Conservation (phyloP, 2,797 vertebrate genomes). For the Notolabrus celidotus region DNA sequence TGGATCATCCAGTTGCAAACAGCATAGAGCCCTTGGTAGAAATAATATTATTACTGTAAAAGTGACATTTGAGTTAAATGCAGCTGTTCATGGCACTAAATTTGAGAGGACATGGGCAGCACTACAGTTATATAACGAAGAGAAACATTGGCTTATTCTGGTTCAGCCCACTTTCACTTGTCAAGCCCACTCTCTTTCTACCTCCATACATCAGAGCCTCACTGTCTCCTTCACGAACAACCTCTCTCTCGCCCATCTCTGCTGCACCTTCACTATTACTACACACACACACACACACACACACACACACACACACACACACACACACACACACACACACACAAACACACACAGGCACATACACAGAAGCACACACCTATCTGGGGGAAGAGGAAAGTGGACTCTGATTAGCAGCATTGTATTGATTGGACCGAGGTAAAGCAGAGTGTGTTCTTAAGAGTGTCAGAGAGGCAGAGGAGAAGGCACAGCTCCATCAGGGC, state of each 20-base stretch:
- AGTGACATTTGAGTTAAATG: neutral
- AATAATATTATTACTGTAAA: neutral
- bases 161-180: constrained; percentile 10
- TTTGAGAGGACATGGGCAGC: neutral
- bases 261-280: constrained; percentile 13
- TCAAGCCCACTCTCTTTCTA: constrained; percentile 29
- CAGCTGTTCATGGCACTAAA: constrained; percentile 1
- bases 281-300: constrained; percentile 20
- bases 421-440: constrained; percentile 74
- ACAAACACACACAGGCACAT: constrained; percentile 22
- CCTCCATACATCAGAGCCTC: constrained; percentile 26
- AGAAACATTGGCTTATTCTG: constrained; percentile 13
- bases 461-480: constrained; percentile 59
- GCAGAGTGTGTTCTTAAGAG: constrained; percentile 64
- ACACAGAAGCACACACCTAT: constrained; percentile 7
- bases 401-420: constrained; percentile 68
- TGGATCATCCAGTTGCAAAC: neutral
- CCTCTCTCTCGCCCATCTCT: constrained; percentile 17
- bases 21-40: neutral
- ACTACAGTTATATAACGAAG: constrained; percentile 10
- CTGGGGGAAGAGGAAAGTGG: constrained; percentile 27
- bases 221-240: constrained; percentile 25
- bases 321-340: constrained; percentile 24
- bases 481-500: constrained; percentile 68
- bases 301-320: constrained; percentile 3